phyloP scores from a whole-genome alignment of 2,888 invertebrate species.

The Synergus laeviventris region DNA sequence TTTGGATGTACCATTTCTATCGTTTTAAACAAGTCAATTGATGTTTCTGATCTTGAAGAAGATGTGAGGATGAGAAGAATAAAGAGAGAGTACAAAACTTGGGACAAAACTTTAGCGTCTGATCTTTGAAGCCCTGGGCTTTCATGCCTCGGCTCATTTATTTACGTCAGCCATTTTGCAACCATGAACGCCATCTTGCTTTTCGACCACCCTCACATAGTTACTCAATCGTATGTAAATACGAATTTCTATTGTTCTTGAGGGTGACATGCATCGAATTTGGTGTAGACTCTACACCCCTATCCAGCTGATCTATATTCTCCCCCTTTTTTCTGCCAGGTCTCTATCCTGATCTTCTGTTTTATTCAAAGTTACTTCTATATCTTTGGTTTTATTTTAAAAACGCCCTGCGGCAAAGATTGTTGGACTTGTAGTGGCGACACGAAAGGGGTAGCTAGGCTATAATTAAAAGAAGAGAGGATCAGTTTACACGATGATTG shows the following conservation, averaged over 20 bases:
- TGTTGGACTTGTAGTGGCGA: neutral
- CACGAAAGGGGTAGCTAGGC: neutral
- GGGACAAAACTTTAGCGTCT: conserved; percentile 54
- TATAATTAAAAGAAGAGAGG: neutral
- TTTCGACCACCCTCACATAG: conserved; percentile 65
- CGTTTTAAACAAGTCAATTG: neutral
- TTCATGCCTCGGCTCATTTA: conserved; percentile 62
- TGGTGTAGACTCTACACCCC: neutral
- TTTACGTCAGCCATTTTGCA: conserved; percentile 72
- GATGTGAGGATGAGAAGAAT: neutral
- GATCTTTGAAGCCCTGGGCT: conserved; percentile 30
- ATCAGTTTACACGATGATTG: neutral
- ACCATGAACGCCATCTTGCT: conserved; percentile 71
- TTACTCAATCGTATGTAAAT: conserved; percentile 59
- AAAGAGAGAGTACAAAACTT: conserved; percentile 15
- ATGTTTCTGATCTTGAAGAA: neutral
- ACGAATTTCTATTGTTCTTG: conserved; percentile 60
- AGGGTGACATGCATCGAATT: conserved; percentile 55
- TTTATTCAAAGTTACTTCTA: conserved; percentile 57
- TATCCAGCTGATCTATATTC: neutral
- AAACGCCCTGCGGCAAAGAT: conserved; percentile 40
- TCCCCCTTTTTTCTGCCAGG: neutral
- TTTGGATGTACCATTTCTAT: neutral
- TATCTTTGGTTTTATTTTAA: conserved; percentile 58
- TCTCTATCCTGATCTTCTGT: conserved; percentile 43